Evolutionary conservation across 30 jellyfish, hydroid and myxozoan genomes (phyloP).

Genomic region (Pseudorhiza aurosa): DNA sequence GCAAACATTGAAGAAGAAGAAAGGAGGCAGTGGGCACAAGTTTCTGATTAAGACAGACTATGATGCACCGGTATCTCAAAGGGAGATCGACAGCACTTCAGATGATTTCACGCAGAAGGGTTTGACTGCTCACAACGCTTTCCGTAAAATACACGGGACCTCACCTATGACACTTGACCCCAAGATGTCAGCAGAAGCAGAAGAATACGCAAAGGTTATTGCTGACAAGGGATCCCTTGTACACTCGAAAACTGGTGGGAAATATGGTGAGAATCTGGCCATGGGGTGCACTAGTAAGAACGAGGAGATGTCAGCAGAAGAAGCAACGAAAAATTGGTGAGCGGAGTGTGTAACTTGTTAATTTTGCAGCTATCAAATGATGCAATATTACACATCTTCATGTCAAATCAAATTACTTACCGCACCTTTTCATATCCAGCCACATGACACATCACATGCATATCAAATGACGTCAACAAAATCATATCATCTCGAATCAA

Average conservation of each 20-base stretch:
- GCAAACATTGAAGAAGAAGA: not conserved
- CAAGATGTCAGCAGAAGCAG: constrained; percentile 55
- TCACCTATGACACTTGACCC: constrained; percentile 42
- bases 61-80: not conserved
- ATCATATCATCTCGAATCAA: too few species aligned
- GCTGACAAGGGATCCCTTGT: constrained; percentile 63
- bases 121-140: constrained; percentile 62
- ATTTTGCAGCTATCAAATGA: too few species aligned
- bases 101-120: constrained; percentile 52
- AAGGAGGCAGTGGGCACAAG: constrained; percentile 14
- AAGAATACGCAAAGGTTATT: constrained; percentile 73
- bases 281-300: constrained; percentile 80
- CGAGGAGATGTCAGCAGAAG: constrained; percentile 92
- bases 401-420: too few species aligned
- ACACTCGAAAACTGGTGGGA: constrained; percentile 42
- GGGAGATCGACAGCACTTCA: constrained; percentile 16
- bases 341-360: too few species aligned
- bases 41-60: not conserved
- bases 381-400: too few species aligned
- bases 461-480: too few species aligned
- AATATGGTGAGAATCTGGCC: constrained; percentile 88
- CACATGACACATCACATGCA: too few species aligned
- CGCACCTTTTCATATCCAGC: too few species aligned
- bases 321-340: constrained; percentile 93
- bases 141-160: constrained; percentile 79